phyloP scores from a whole-genome alignment of 1,140 invertebrate species.

The Calephelis nemesis region DNA sequence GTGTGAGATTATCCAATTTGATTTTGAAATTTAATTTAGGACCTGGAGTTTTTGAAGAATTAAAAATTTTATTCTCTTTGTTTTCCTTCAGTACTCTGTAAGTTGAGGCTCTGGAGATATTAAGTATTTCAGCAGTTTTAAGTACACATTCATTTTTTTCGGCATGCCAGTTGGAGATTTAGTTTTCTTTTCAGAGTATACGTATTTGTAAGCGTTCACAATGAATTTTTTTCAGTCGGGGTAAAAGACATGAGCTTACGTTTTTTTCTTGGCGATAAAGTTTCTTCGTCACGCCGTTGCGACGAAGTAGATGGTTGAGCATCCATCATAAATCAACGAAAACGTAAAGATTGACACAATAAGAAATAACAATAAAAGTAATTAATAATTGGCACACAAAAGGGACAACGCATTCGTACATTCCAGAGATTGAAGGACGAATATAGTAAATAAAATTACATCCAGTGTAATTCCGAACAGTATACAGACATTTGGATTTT shows the following conservation, averaged over 20 bases:
- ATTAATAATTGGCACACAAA: too few relatives aligned
- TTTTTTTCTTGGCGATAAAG: not conserved
- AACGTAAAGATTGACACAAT: not conserved
- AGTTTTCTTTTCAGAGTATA: constrained; percentile 5
- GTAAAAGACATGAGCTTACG: not conserved
- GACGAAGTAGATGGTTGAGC: constrained; percentile 5
- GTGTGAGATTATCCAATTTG: not conserved
- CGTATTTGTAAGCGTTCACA: not conserved
- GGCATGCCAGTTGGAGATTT: not conserved
- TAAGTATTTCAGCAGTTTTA: not conserved
- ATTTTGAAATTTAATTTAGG: constrained; percentile 2
- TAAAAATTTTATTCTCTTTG: constrained; percentile 5
- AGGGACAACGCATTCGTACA: too few relatives aligned
- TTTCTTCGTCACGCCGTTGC: not conserved
- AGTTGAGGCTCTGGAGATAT: not conserved
- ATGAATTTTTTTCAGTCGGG: not conserved
- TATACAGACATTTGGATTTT: too few relatives aligned
- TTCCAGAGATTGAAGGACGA: too few relatives aligned
- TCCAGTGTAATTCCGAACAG: too few relatives aligned
- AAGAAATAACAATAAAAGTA: not conserved
- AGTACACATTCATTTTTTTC: not conserved
- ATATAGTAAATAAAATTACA: too few relatives aligned
- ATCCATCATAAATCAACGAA: constrained; percentile 8
- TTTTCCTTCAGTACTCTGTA: not conserved
- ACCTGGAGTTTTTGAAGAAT: not conserved